Percentiles rank a stretch among this genome's conserved stretches.
Conservation (phyloP, 2,797 vertebrate species). For the Phalloptychus januarius region DNA sequence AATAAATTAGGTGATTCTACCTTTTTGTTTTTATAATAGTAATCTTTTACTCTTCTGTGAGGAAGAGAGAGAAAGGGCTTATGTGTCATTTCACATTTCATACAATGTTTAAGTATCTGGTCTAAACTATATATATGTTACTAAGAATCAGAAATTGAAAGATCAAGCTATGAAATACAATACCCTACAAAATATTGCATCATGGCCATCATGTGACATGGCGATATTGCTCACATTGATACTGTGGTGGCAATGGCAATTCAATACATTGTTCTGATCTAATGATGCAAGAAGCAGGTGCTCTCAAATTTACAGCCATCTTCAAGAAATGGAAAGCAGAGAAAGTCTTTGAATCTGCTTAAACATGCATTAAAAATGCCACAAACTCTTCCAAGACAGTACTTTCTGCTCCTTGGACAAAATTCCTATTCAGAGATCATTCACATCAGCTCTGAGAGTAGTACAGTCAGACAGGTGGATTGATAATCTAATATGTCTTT, state of each 20-base stretch:
- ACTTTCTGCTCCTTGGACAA: constrained; percentile 47
- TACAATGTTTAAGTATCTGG: neutral
- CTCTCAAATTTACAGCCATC: constrained; percentile 20
- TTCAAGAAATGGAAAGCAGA: constrained; percentile 13
- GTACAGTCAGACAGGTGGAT: constrained; percentile 73
- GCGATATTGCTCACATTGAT: neutral
- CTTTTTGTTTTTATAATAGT: no score
- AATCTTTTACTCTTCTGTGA: no score
- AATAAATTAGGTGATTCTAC: neutral
- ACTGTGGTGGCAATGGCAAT: neutral
- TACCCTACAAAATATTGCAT: neutral
- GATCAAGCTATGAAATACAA: neutral
- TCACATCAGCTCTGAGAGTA: constrained; percentile 53
- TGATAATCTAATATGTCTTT: constrained; percentile 77
- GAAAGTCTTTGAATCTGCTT: constrained; percentile 34
- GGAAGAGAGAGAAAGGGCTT: no score
- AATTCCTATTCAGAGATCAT: constrained; percentile 59
- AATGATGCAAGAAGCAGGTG: constrained; percentile 1
- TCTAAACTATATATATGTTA: neutral
- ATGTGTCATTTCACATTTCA: no score
- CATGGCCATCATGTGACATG: neutral
- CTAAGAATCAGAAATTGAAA: neutral
- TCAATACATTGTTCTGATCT: neutral
- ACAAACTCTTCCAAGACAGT: constrained; percentile 38
- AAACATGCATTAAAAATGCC: constrained; percentile 53